Base-by-base conservation (phyloP, 2,888 invertebrate species). In the Calameuta idolon region DNA sequence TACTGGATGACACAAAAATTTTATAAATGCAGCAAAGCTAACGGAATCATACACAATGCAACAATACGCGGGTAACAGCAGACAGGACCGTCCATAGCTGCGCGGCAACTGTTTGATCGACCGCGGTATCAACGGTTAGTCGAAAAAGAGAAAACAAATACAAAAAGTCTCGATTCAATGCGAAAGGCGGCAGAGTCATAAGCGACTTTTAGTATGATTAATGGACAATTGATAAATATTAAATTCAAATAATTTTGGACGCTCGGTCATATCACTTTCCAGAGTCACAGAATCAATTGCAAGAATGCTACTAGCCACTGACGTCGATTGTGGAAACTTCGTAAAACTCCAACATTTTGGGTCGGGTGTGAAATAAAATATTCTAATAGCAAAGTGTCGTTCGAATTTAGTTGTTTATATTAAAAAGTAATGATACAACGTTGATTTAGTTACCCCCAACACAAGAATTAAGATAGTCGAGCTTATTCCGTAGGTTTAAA, bases 401-500 rank as follows among this genome's bases (percentile, higher is more conserved):
- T 71, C 30, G 31, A 71, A 71, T 71, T 71, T 71, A 71, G 71
- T 33, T 34, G 55, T 84, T 85, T 87, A 81, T 86, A 84, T 85
- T 85, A 83, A 83, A 85, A 85, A 84, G 78, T 82, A 80, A 82
- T 83, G 81, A 84, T 81, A 83, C 84, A 87, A 81, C 78, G 83
- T 84, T 79, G 82, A 86, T 87, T 85, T 85, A 87, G 83, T 85
- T 80, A 82, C 80, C 85, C 84, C 84, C 85, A 82, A 84, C 77
- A 85, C 80, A 86, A 83, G 76, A 84, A 82, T 82, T 83, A 82
- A 81, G 78, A 83, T 83, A 83, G 76, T 80, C 73, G 77, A 81
- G 77, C 81, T 83, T 83, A 82, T 76, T 73, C 37, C 77, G 75
- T 83, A 83, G 37, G 76, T 76, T 84, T 81, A 81, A 79, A 79